Evolutionary conservation across 2,113 vertebrate genomes (phyloP).

Genomic region (Thomomys bottae): DNA sequence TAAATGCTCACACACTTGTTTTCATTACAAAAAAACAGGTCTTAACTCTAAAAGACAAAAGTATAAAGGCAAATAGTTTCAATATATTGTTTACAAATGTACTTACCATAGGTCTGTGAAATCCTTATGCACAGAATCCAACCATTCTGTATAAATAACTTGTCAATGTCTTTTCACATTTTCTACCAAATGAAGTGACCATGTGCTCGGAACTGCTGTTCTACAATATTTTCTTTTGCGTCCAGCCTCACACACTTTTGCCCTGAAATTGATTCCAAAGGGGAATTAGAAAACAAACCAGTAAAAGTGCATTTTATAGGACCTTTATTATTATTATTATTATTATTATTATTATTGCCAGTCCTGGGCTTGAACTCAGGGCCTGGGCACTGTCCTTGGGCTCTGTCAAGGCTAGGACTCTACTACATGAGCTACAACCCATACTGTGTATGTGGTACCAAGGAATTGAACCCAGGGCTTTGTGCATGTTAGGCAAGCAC

Average conservation of each 20-base stretch:
- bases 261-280: constrained; percentile 48
- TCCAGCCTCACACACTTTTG: neutral
- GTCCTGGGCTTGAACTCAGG: no score
- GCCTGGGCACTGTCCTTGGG: no score
- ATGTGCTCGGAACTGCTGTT: constrained; percentile 27
- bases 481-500: no score
- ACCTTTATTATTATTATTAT: no score
- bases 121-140: constrained; percentile 5
- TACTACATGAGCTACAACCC: no score
- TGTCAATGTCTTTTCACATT: constrained; percentile 4
- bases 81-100: constrained; percentile 50
- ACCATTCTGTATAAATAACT: constrained; percentile 15
- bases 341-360: no score
- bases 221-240: neutral
- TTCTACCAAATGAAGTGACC: neutral
- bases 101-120: constrained; percentile 24
- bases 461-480: no score
- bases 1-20: constrained; percentile 58
- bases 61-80: constrained; percentile 46
- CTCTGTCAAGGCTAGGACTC: no score
- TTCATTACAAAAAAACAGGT: constrained; percentile 63
- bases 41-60: constrained; percentile 34
- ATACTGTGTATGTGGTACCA: neutral
- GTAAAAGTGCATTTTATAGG: no score
- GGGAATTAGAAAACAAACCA: neutral